A percentile compares a stretch with the other conserved stretches of the same genome.
Evolutionary conservation across 2,888 invertebrate genomes (phyloP).

Genomic region (Trileptium ribeirensis): DNA sequence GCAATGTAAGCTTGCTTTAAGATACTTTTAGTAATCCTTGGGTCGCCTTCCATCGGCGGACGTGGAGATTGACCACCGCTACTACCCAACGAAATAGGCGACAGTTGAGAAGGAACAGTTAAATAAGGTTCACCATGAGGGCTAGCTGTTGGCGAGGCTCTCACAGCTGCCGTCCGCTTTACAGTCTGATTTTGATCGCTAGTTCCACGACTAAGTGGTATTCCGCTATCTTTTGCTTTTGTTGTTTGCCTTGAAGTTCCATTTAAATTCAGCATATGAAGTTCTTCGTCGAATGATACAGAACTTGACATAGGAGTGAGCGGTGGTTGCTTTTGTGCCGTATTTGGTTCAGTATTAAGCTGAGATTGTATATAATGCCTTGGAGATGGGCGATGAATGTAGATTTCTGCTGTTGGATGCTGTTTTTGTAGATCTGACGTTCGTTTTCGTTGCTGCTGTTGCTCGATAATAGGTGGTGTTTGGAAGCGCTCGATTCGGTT

Average conservation of each 20-base stretch:
- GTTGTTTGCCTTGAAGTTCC: not conserved
- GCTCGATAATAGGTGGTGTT: not conserved
- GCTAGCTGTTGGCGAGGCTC: not conserved
- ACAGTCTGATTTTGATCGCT: too few relatives aligned
- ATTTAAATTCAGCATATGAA: not conserved
- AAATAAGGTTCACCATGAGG: not conserved
- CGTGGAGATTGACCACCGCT: not conserved
- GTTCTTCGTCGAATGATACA: not conserved
- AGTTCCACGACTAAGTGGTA: not conserved
- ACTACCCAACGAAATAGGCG: not conserved
- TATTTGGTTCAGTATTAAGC: not conserved
- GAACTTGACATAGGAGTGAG: not conserved
- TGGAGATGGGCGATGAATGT: not conserved
- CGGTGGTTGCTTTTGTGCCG: not conserved
- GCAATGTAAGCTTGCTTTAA: not conserved
- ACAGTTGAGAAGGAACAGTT: not conserved
- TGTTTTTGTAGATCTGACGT: not conserved
- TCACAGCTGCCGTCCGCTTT: too few relatives aligned
- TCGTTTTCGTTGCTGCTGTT: not conserved
- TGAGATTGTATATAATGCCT: not conserved
- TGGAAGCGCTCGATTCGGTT: conserved; percentile 1
- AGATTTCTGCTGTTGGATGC: not conserved
- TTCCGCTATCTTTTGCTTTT: not conserved
- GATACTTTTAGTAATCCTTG: not conserved
- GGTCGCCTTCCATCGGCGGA: not conserved